phyloP scores from a whole-genome alignment of 2,113 vertebrate species.

The Barnardius zonarius region DNA sequence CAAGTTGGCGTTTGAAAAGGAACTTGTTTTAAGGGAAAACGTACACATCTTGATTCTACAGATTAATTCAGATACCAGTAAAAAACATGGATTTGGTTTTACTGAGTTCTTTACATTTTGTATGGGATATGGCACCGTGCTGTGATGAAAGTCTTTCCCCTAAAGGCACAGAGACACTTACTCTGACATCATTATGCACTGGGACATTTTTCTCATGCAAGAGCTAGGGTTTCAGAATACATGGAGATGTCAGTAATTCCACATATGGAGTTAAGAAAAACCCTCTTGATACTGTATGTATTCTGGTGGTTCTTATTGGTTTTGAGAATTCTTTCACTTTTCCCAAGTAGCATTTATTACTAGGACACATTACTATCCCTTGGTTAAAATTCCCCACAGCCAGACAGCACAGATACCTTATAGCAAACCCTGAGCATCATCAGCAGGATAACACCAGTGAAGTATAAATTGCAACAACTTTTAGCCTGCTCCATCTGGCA shows the following conservation, averaged over 20 bases:
- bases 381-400: rapidly evolving
- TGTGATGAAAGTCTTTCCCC: not conserved
- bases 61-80: not conserved
- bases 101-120: not conserved
- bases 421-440: not conserved
- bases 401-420: not conserved
- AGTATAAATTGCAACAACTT: not conserved
- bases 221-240: not conserved
- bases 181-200: not conserved
- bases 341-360: not conserved
- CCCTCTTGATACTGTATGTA: not conserved
- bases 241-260: rapidly evolving
- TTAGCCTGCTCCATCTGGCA: constrained; percentile 7
- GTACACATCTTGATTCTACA: not conserved
- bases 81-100: not conserved
- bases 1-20: not conserved
- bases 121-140: not conserved
- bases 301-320: not conserved
- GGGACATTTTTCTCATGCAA: not conserved
- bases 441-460: not conserved
- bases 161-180: not conserved
- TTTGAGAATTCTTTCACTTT: not conserved
- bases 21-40: not conserved
- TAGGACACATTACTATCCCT: not conserved
- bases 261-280: not conserved